Evolutionary conservation across 2,113 vertebrate genomes (phyloP), one percentile per base, ranked within the genome.

Genomic region (Poeciliopsis occidentalis): DNA sequence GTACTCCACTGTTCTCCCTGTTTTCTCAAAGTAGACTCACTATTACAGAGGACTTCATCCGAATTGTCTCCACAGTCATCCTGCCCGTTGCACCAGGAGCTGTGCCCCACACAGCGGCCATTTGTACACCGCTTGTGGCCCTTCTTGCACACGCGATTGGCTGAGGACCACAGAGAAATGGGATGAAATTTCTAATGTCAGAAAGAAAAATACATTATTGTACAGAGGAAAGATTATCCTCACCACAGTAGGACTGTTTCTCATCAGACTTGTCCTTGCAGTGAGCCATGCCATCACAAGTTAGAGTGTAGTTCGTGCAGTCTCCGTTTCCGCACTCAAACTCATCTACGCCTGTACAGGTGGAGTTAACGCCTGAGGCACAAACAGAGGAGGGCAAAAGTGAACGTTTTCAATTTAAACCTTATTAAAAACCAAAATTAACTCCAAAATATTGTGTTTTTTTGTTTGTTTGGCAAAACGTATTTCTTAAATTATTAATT

Each of bases 251-350:
- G 76, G 96, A 97, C 6, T 95, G 97, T 80, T 99, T 99, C 94
- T 99, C 98, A 0, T 99, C 98, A 0, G 98, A 99, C 92, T 98
- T 99, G 95, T 99, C 97, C 89, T 98, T 99, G 94, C 98, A 99
- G 92, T 99, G 95, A 19, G 96, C 94, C 68, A 94, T 95, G 0
- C 97, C 95, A 0, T 99, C 97, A 0, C 97, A 99, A 0, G 97
- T 98, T 86, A 95, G 92, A 67, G 95, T 96, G 94, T 98, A 99
- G 91, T 96, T 95, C 12, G 99, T 94, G 74, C 98, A 99, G 87
- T 99, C 97, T 0, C 97, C 96, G 0, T 98, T 99, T 8, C 97
- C 97, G n/a, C 98, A 99, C 87, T 98, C 97, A 1, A 99, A 99
- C 87, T 98, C 96, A 0, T 96, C 94, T 1, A 97, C 93, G 3